These are phyloP conservation scores for Galagoides demidoff DNA, from an alignment of 2,797 vertebrate species.

Conservation along the genomic window DNA sequence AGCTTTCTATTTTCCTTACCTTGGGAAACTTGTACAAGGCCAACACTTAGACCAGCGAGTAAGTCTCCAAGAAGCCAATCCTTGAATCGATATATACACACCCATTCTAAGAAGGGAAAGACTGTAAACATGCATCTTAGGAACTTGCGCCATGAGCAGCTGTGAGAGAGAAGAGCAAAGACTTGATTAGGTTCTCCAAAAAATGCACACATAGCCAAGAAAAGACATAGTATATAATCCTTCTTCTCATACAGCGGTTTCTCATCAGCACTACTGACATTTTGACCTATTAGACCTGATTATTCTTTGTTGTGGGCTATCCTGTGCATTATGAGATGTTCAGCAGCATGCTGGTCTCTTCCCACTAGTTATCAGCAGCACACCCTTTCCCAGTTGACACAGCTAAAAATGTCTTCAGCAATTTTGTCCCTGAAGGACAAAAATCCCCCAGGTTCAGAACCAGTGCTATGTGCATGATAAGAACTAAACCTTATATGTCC, in stretches of 20 bases:
- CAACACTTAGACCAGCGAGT: constrained; percentile 82
- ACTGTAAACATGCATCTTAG: constrained; percentile 52
- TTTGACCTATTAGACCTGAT: neutral
- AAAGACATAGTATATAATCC: neutral
- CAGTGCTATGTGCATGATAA: neutral
- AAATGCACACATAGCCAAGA: neutral
- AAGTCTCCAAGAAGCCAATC: constrained; percentile 85
- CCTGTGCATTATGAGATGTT: neutral
- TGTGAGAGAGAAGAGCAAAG: constrained; percentile 73
- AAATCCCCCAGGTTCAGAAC: neutral
- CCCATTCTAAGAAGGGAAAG: constrained; percentile 82
- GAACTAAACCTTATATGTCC: neutral
- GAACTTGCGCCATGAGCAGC: constrained; percentile 81
- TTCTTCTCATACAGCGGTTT: neutral
- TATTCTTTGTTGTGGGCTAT: neutral
- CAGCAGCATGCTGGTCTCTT: neutral
- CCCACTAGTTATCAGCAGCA: neutral
- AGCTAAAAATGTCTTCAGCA: neutral
- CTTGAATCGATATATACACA: constrained; percentile 79
- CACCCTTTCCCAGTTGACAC: neutral
- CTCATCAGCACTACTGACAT: neutral
- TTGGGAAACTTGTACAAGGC: constrained; percentile 84
- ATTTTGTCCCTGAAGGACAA: neutral
- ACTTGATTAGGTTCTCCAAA: constrained; percentile 39
- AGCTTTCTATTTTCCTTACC: constrained; percentile 70